Evolutionary conservation across 2,888 invertebrate species (phyloP), one percentile per base, ranked within the genome.

Genomic region (Cremastinae sp.): DNA sequence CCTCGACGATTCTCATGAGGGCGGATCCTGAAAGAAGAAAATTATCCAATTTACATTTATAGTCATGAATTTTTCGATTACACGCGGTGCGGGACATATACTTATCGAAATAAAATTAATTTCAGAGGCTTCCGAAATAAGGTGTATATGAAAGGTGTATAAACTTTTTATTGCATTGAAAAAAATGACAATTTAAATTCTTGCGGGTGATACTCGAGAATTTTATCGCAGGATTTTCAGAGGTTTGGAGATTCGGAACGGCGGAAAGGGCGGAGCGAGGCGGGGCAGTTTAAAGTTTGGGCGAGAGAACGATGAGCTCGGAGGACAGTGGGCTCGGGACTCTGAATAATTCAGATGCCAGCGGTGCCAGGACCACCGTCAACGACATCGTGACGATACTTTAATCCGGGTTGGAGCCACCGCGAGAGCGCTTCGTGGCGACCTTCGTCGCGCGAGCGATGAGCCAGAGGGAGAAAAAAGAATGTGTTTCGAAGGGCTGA

Each of bases 1-100:
- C 96, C 89, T 96, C 97, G 56, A 97, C 97, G 83, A 97, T 96
- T 91, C 96, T 96, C 94, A 96, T 95, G 80, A 97, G 92, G 66
- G 97, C 96, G 69, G 95, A 94, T 86, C 97, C 97, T 97, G 93
- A 36, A 93, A 92, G 85, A 1, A 89, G 84, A 84, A 85, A 85
- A 78, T 79, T 78, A 76, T 79, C 70, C 61, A 64, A 62, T 0
- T 0, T 16, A 20, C 3, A 28, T 34, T 22, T 7, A 22, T 36
- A 2, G 0, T 9, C 0, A 20, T 8, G 3, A n/a, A n/a, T n/a
- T n/a, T n/a, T n/a, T n/a, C n/a, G n/a, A n/a, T n/a, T n/a, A n/a
- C n/a, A n/a, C n/a, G n/a, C n/a, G n/a, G n/a, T n/a, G n/a, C n/a
- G n/a, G n/a, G n/a, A n/a, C n/a, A n/a, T n/a, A n/a, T n/a, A n/a